Base-by-base conservation (phyloP, 2,113 vertebrate genomes). In the Gnathonemus echidnorhynchus region DNA sequence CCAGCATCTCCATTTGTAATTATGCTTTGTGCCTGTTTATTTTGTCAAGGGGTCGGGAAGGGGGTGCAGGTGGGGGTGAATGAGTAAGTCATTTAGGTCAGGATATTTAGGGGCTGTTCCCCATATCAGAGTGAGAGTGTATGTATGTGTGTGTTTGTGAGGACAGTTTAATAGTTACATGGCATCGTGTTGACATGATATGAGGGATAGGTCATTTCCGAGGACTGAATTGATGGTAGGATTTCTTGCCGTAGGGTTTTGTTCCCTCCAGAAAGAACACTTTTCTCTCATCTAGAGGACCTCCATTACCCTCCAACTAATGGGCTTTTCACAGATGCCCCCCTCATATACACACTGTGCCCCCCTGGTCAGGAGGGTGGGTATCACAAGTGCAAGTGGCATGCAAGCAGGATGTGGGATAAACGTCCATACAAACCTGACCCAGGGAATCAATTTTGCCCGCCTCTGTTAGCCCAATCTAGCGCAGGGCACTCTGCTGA, bases 231-330 rank as follows among this genome's bases (percentile, higher is more conserved):
- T 35, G 27, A 35, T 87, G 27, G 13, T 17, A 27, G 27, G 50
- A 39, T 56, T 87, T 56, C 10, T 87, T 35, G 49, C 24, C 35
- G 1, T 35, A 39, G 50, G 13, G 15, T n/a, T 49, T 35, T 19
- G 48, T 53, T 87, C 24, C 83, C 21, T 88, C 35, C 42, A 89
- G 90, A 88, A 91, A 90, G 90, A 90, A 42, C 86, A 90, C 90
- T 91, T 84, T 62, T 87, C 66, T 52, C n/a, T 91, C 21, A 92
- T 92, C 91, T 90, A 11, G 27, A 90, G 91, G 93, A 94, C 93
- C 92, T 94, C 91, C 91, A 94, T 94, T 94, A 94, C 93, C 91
- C 91, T 86, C 91, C 93, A 93, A 94, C 92, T 94, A 95, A 95
- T 92, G 93, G 87, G 49, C 87, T 27, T 31, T 10, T 39, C 74